These are phyloP conservation scores for Furcula furcula DNA, from an alignment of 2,888 invertebrate species.

Conservation along the genomic window DNA sequence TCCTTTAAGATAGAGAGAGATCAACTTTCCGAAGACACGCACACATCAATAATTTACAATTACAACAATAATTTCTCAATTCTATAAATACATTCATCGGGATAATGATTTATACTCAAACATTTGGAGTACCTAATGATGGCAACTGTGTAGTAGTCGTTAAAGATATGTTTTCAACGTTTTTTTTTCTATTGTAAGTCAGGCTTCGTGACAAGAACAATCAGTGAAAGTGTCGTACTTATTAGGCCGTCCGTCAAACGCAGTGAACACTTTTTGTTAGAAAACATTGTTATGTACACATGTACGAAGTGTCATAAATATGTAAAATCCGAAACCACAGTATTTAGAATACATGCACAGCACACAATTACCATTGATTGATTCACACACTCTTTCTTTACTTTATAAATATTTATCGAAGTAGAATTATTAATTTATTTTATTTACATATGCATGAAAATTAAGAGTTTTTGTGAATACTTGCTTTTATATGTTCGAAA, in stretches of 20 bases:
- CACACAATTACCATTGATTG: no score
- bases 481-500: no score
- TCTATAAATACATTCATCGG: no score
- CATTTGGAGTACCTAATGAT: not conserved
- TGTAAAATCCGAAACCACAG: constrained; percentile 37
- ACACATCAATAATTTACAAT: no score
- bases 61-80: no score
- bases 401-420: no score
- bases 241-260: constrained; percentile 39
- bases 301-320: constrained; percentile 47
- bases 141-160: constrained; percentile 12
- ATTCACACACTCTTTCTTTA: no score
- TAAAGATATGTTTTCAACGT: constrained; percentile 17
- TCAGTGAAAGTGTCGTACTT: constrained; percentile 73
- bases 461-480: no score
- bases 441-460: no score
- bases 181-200: constrained; percentile 16
- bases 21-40: no score
- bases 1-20: no score
- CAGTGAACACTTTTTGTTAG: constrained; percentile 52
- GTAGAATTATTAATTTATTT: no score
- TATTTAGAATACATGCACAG: constrained; percentile 29
- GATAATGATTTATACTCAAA: constrained; percentile 1
- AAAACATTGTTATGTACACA: constrained; percentile 52
- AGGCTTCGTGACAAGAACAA: constrained; percentile 58